These are phyloP conservation scores for Trichosurus vulpecula DNA, from an alignment of 2,797 vertebrate species.

Conservation along the genomic window DNA sequence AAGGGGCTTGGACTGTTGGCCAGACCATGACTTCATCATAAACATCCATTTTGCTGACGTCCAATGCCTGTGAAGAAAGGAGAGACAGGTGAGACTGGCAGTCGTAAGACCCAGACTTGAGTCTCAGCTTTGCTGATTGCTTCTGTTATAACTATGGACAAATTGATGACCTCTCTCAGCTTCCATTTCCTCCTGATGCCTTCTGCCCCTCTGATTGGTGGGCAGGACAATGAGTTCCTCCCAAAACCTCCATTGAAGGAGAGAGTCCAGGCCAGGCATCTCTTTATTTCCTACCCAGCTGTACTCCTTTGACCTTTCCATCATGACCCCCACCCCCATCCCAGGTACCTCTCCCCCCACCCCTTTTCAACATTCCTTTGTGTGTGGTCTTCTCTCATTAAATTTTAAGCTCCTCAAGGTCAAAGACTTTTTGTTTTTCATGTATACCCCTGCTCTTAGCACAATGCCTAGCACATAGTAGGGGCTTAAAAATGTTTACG, in stretches of 20 bases:
- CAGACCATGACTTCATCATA: background rate
- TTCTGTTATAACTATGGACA: background rate
- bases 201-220: background rate
- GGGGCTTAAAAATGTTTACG: background rate
- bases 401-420: background rate
- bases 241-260: background rate
- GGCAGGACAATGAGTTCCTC: background rate
- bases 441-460: background rate
- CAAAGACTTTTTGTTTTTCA: background rate
- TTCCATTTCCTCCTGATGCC: background rate
- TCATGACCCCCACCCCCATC: background rate
- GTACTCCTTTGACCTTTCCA: background rate
- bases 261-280: background rate
- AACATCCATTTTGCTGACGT: background rate
- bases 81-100: background rate
- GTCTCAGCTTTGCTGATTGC: background rate
- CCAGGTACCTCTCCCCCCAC: background rate
- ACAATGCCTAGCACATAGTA: background rate
- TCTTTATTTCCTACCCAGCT: background rate
- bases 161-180: background rate
- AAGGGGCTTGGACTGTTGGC: background rate
- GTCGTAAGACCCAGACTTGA: background rate
- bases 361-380: background rate
- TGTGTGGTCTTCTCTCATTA: background rate
- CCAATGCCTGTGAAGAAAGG: background rate